Percentiles rank a stretch among this genome's conserved stretches.
Evolutionary conservation across 2,797 vertebrate genomes (phyloP).

Genomic region (Orestias chungarensis): DNA sequence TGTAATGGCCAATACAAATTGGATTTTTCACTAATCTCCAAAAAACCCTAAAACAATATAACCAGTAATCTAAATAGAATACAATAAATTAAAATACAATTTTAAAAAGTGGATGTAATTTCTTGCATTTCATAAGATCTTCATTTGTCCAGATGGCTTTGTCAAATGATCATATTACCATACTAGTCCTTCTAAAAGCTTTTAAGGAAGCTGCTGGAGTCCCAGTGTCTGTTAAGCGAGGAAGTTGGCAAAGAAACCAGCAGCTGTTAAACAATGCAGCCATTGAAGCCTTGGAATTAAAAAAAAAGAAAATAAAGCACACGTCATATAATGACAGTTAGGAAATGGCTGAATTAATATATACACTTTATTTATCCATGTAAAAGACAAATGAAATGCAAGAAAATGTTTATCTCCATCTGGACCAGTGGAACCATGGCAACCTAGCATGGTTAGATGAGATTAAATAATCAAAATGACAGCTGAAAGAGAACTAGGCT

Average conservation of each 20-base stretch:
- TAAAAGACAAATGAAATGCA: neutral
- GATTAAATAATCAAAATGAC: constrained; percentile 31
- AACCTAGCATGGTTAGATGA: constrained; percentile 30
- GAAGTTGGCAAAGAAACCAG: neutral
- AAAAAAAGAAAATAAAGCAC: neutral
- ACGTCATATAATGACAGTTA: neutral
- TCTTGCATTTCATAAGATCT: neutral
- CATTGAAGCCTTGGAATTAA: neutral
- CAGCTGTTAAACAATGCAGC: neutral
- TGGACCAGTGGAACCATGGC: constrained; percentile 26
- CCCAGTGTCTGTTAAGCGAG: neutral
- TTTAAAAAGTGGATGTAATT: neutral
- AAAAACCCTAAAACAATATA: too few relatives aligned
- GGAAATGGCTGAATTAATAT: neutral
- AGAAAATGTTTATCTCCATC: constrained; percentile 11
- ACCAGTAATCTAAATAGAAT: neutral
- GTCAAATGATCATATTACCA: constrained; percentile 2
- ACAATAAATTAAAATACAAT: neutral
- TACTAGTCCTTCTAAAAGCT: constrained; percentile 8
- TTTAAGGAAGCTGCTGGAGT: constrained; percentile 5
- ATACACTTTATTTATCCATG: neutral
- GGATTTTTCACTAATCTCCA: too few relatives aligned
- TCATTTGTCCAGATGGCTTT: neutral
- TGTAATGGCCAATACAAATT: neutral
- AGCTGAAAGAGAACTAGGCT: constrained; percentile 18